phyloP scores from a whole-genome alignment of 1,140 invertebrate genomes.

The Pseudomyrmex dendroicus region DNA sequence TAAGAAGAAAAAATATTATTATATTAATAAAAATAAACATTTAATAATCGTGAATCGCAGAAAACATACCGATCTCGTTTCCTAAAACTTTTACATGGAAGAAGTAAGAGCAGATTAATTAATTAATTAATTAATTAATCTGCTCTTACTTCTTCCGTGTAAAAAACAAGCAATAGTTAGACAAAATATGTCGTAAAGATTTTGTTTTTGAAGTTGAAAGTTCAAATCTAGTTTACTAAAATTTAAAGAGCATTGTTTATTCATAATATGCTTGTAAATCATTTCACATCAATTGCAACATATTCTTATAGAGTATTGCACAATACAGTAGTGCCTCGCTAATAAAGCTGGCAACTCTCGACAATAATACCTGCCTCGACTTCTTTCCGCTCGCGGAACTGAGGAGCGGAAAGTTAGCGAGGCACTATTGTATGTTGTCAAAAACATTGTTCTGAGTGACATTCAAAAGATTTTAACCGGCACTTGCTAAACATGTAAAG shows the following conservation, averaged over 20 bases:
- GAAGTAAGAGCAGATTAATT: background rate
- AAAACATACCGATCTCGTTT: background rate
- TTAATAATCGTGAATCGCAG: background rate
- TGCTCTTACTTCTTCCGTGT: too few species aligned
- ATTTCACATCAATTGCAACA: background rate
- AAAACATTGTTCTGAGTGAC: too few species aligned
- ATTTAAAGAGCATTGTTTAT: constrained; percentile 11
- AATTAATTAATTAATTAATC: background rate
- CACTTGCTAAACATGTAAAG: too few species aligned
- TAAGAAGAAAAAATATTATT: constrained; percentile 2
- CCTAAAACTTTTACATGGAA: background rate
- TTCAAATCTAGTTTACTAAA: constrained; percentile 19
- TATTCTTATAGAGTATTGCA: constrained; percentile 3
- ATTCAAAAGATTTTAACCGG: too few species aligned
- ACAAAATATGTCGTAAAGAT: background rate
- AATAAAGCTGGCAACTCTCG: too few species aligned
- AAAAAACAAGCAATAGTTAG: background rate
- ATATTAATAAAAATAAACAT: constrained; percentile 20
- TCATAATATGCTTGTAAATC: background rate
- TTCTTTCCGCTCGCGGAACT: too few species aligned
- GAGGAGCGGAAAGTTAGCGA: too few species aligned
- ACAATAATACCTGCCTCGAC: too few species aligned
- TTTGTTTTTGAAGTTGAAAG: background rate
- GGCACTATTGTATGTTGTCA: too few species aligned
- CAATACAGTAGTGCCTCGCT: background rate